Evolutionary conservation across 2,113 vertebrate genomes (phyloP).

Genomic region (Strigops habroptila): DNA sequence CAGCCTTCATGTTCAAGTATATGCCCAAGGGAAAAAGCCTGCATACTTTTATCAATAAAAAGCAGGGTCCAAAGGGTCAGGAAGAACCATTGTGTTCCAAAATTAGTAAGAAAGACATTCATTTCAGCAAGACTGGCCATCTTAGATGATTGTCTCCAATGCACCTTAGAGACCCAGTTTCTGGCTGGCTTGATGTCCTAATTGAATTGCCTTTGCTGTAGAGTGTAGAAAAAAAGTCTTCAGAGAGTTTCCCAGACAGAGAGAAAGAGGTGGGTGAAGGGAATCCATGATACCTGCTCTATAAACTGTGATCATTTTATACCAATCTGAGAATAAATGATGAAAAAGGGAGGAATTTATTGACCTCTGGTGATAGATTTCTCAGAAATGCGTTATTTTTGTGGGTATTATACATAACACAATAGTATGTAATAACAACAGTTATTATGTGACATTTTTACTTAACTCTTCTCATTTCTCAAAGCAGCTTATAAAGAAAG

Average conservation of each 20-base stretch:
- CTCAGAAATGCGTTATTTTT: not conserved
- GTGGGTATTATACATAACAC: not conserved
- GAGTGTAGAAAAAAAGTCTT: conserved; percentile 10
- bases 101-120: conserved; percentile 29
- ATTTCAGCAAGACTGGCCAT: not conserved
- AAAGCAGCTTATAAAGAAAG: not conserved
- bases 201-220: conserved; percentile 32
- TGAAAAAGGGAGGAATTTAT: not conserved
- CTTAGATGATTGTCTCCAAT: conserved; percentile 7
- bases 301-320: not conserved
- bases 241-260: not conserved
- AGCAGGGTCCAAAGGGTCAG: not conserved
- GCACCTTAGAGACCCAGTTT: conserved; percentile 1
- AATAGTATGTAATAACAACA: not conserved
- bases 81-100: not conserved
- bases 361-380: not conserved
- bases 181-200: conserved; percentile 18
- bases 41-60: conserved; percentile 34
- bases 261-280: not conserved
- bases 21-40: not conserved
- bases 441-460: not conserved
- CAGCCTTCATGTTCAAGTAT: not conserved
- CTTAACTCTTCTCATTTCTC: not conserved
- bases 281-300: not conserved
- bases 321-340: not conserved